A percentile compares a stretch with the other conserved stretches of the same genome.
phyloP scores from a whole-genome alignment of 2,113 vertebrate genomes.

The Microcebus murinus region DNA sequence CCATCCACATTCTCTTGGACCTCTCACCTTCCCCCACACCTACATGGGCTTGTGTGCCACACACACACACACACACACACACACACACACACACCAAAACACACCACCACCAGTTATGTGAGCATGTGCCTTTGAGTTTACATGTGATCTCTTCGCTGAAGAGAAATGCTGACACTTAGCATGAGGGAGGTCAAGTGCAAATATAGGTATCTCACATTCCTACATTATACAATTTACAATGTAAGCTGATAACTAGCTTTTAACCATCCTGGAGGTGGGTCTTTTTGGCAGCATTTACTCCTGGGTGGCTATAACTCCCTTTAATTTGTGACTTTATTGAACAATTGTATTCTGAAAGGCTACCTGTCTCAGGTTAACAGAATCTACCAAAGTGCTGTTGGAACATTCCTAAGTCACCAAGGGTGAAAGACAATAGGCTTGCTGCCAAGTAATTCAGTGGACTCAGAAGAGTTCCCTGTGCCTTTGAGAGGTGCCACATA shows the following conservation, averaged over 20 bases:
- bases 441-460: background rate
- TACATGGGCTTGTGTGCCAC: background rate
- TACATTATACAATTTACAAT: background rate
- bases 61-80: background rate
- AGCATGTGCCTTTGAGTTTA: background rate
- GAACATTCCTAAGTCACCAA: background rate
- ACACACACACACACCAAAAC: background rate
- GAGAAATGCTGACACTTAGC: background rate
- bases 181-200: background rate
- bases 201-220: background rate
- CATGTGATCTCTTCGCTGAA: background rate
- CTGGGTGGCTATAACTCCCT: background rate
- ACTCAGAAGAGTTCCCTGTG: background rate
- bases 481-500: background rate
- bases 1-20: background rate
- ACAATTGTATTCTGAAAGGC: background rate
- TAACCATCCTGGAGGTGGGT: background rate
- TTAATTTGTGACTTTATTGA: background rate
- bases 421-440: background rate
- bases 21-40: background rate
- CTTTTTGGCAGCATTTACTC: background rate
- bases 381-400: background rate
- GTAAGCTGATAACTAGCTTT: background rate
- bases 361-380: background rate
- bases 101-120: background rate